Conservation (phyloP, 2,113 vertebrate species). For the Lepisosteus osseus region DNA sequence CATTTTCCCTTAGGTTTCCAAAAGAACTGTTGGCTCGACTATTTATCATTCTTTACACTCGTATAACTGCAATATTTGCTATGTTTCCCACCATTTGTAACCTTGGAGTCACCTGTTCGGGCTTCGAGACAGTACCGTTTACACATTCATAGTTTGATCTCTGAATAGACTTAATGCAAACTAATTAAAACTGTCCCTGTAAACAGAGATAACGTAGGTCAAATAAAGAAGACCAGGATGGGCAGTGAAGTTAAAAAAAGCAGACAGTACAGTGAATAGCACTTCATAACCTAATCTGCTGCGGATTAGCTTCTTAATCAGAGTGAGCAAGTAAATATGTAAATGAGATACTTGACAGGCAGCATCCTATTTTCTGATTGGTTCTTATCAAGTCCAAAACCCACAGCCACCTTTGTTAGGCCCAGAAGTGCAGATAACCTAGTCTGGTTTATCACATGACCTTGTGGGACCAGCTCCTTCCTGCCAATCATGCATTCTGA, state of each 20-base stretch:
- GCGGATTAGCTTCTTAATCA: slow-evolving; percentile 67
- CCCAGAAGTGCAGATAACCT: slow-evolving; percentile 28
- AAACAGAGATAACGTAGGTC: slow-evolving; percentile 59
- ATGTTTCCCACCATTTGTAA: slow-evolving; percentile 3
- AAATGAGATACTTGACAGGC: slow-evolving; percentile 57
- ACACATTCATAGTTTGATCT: slow-evolving; percentile 30
- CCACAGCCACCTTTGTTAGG: slow-evolving; percentile 21
- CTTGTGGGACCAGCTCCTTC: slow-evolving; percentile 9
- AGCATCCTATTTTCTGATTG: slow-evolving; percentile 49
- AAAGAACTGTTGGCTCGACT: background rate
- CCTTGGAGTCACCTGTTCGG: slow-evolving; percentile 32
- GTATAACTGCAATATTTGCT: slow-evolving; percentile 5
- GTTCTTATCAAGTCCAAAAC: slow-evolving; percentile 43
- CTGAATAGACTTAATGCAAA: slow-evolving; percentile 27
- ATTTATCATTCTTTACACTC: background rate
- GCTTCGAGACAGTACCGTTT: slow-evolving; percentile 22
- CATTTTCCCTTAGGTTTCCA: too few species aligned
- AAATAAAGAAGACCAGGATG: slow-evolving; percentile 42
- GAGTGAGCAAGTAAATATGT: slow-evolving; percentile 53
- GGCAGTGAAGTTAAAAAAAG: slow-evolving; percentile 39
- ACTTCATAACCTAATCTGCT: slow-evolving; percentile 56
- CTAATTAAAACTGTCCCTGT: slow-evolving; percentile 51
- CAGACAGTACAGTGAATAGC: slow-evolving; percentile 52
- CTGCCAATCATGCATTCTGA: slow-evolving; percentile 12
- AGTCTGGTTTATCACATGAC: slow-evolving; percentile 20